Evolutionary conservation across 2,888 invertebrate genomes (phyloP).

Genomic region (Agonopterix heracliana): DNA sequence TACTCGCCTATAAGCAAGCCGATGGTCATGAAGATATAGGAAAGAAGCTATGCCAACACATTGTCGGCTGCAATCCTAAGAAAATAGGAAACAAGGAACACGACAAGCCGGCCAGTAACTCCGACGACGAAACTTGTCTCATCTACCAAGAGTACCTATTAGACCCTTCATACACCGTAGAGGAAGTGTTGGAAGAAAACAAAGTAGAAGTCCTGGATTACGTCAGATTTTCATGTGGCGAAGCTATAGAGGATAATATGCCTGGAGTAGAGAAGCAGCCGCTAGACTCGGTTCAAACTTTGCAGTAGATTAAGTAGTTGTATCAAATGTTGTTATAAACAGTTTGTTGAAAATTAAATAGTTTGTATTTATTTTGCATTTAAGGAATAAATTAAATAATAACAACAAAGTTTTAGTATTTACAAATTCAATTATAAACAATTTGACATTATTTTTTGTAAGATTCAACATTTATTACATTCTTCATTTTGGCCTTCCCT

Average conservation of each 20-base stretch:
- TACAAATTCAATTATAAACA: conserved; percentile 2
- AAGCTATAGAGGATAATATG: conserved; percentile 59
- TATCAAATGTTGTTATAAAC: conserved; percentile 5
- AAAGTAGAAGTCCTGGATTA: conserved; percentile 85
- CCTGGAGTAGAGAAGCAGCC: conserved; percentile 69
- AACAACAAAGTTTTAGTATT: conserved; percentile 3
- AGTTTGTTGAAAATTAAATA: conserved; percentile 1
- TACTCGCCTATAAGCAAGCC: conserved; percentile 81
- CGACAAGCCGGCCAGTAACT: conserved; percentile 78
- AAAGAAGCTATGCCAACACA: conserved; percentile 91
- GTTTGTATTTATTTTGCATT: conserved; percentile 25
- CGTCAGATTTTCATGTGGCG: conserved; percentile 92
- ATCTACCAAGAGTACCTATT: conserved; percentile 92
- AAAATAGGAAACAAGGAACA: conserved; percentile 81
- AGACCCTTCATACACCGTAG: conserved; percentile 84
- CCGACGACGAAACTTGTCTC: conserved; percentile 86
- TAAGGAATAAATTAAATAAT: conserved; percentile 15
- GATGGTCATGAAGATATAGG: conserved; percentile 71
- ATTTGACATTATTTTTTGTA: conserved; percentile 27
- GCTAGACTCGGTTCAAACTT: conserved; percentile 78
- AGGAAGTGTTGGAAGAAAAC: conserved; percentile 81
- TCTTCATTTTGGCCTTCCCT: conserved; percentile 51
- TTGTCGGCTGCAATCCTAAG: conserved; percentile 90
- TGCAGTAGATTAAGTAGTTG: conserved; percentile 62
- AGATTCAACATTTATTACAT: conserved; percentile 41